Evolutionary conservation across 1,140 invertebrate genomes (phyloP), one percentile per base, ranked within the genome.

Genomic region (Cepaea nemoralis): DNA sequence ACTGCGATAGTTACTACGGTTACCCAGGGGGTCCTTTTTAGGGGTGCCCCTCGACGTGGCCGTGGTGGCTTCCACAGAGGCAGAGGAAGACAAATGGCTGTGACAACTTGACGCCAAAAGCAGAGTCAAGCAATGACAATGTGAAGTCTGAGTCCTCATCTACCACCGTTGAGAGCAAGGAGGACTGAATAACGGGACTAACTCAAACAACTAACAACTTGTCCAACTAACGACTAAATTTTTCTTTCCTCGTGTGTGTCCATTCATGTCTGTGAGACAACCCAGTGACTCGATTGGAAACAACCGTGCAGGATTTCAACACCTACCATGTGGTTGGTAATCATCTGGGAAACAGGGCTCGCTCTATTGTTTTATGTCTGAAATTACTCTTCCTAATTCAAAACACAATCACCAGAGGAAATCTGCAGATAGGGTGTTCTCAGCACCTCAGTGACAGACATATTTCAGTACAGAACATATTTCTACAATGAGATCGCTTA

Each of bases 21-120:
- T 82, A 80, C 73, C 83, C 79, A 42, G 82, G 85, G 40, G 87
- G 85, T 19, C 86, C 84, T 50, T 85, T 83, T 31, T 77, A 84
- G 45, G 83, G 84, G 40, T 81, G 83, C 82, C 82, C 81, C 73
- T 81, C 37, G 86, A 10, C 76, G 86, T 45, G 85, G 85, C 2
- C 81, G 87, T 31, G 87, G 87, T 12, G 77, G 85, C n/a, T 70
- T 79, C 19, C 31, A 82, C n/a, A 35, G 83, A n/a, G 75, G 80
- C 37, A 59, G 81, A 82, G 76, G 66, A 31, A 50, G 24, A 76
- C 19, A 76, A 33, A 76, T 33, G 74, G 55, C 74, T n/a, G 37
- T 50, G 40, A 45, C 27, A 55, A 5, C 35, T 48, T 16, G 27
- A 76, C 39, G 27, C 74, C 74, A 45, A 76, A 33, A 33, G 74